phyloP scores from a whole-genome alignment of 2,113 vertebrate species.

The Calyptommatus sinebrachiatus region DNA sequence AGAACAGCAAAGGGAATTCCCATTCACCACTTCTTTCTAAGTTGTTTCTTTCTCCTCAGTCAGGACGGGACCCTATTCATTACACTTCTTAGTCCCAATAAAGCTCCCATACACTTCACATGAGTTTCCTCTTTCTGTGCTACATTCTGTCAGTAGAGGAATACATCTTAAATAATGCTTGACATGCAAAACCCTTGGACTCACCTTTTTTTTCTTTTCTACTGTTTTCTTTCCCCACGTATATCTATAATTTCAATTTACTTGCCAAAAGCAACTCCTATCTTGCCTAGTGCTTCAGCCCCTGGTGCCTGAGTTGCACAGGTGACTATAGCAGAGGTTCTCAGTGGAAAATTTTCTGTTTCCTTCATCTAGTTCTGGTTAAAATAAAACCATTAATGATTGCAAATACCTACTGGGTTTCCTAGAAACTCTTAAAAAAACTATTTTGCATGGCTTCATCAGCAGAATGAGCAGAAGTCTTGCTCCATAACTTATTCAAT shows the following conservation, averaged over 20 bases:
- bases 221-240: no score
- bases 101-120: no score
- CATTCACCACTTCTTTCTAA: no score
- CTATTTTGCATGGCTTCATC: neutral
- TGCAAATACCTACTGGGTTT: neutral
- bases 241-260: neutral
- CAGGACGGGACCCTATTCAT: no score
- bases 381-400: slow-evolving; percentile 31
- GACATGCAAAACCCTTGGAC: no score
- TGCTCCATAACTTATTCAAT: neutral
- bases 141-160: no score
- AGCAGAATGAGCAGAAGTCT: neutral
- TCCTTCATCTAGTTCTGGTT: slow-evolving; percentile 26
- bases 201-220: no score
- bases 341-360: slow-evolving; percentile 32
- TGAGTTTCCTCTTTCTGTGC: no score
- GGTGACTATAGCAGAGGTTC: neutral
- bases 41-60: no score
- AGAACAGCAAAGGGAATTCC: no score
- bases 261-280: neutral
- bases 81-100: no score
- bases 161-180: no score
- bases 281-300: neutral
- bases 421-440: slow-evolving; percentile 25
- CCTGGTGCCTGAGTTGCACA: neutral